Base-by-base conservation (phyloP, 2,113 vertebrate species). In the Pyrgilauda ruficollis region DNA sequence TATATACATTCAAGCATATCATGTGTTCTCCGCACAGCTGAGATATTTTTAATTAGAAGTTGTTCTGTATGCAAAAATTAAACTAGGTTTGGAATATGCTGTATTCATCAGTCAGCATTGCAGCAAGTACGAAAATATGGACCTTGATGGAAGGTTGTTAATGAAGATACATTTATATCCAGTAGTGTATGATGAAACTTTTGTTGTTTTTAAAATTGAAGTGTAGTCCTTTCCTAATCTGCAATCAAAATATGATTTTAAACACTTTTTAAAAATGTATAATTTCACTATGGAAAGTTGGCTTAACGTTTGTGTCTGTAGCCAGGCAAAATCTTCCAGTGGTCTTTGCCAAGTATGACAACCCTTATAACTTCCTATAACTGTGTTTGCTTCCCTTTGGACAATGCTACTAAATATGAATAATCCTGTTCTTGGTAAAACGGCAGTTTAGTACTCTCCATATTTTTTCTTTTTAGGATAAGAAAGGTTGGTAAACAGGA, bases 11-110 rank as follows among this genome's bases (percentile, higher is more conserved):
- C 16, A 80, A 56, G 19, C 43, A 16, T 81, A 72, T 82, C 13
- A 10, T 3, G 0, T 85, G 17, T 72, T 81, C 47, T 84, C 69
- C 66, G 47, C 39, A 63, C 47, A 78, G 33, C 47, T 63, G 37
- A 84, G n/a, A 27, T 66, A n/a, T 35, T 93, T 93, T 41, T 75
- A 89, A 50, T 91, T 84, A 67, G 10, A 70, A 84, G 47, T 44
- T 84, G 31, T 74, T 93, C 26, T 53, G 8, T 64, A 31, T 63
- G 44, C 55, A 84, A 17, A 74, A 84, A 27, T 61, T 43, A 70
- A 69, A 41, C 67, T 31, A 56, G 18, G 3, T 82, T 82, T 94
- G 64, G 61, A 70, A 31, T 74, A 21, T 61, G 28, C 30, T 68
- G 0, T 53, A n/a, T 77, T 84, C 13, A 22, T 78, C 50, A 93